Evolutionary conservation across 1,140 invertebrate genomes (phyloP).

Genomic region (Helicoverpa zea): DNA sequence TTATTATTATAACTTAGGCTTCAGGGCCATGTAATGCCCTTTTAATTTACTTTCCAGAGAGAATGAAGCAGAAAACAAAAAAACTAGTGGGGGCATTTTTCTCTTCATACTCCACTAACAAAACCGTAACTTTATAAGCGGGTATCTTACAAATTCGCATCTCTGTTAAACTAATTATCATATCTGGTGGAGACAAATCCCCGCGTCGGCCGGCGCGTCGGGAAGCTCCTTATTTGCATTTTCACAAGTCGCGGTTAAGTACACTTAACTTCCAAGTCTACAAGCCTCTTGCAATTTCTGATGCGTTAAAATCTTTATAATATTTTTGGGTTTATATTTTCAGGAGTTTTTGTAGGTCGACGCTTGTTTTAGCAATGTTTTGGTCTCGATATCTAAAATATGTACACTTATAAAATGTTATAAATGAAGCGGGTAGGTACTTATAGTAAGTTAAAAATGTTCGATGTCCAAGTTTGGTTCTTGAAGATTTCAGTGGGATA

Average conservation of each 20-base stretch:
- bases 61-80: too few species aligned
- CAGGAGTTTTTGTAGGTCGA: neutral
- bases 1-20: too few species aligned
- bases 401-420: too few species aligned
- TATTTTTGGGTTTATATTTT: slow-evolving; percentile 52
- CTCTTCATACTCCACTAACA: too few species aligned
- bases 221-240: slow-evolving; percentile 63
- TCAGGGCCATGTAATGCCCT: too few species aligned
- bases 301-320: slow-evolving; percentile 54
- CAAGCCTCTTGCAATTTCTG: slow-evolving; percentile 62
- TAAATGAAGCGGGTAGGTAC: too few species aligned
- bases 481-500: too few species aligned
- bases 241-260: slow-evolving; percentile 67
- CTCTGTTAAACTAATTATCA: slow-evolving; percentile 58
- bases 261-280: slow-evolving; percentile 64
- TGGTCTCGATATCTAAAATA: neutral
- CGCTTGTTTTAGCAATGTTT: neutral
- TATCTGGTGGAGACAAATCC: slow-evolving; percentile 57
- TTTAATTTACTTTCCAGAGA: too few species aligned
- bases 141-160: slow-evolving; percentile 39
- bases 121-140: too few species aligned
- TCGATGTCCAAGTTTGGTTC: too few species aligned
- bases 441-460: too few species aligned
- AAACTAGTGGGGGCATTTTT: too few species aligned
- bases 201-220: slow-evolving; percentile 1